phyloP scores from a whole-genome alignment of 2,888 invertebrate genomes.

The Eledona agricola region DNA sequence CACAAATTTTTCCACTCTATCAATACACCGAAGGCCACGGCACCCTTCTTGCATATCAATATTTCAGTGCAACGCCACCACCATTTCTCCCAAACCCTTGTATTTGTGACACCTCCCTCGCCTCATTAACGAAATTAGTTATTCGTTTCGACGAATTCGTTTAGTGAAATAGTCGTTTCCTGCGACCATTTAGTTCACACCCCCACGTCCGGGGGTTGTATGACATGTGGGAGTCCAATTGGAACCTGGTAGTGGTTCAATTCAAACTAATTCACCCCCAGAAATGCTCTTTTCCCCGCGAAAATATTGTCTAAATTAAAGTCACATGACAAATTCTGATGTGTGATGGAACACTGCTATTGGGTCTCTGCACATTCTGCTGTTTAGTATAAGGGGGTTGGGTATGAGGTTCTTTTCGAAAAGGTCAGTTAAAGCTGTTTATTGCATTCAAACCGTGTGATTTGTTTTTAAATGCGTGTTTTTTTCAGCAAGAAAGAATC shows the following conservation, averaged over 20 bases:
- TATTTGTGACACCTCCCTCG: background rate
- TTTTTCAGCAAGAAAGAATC: conserved; percentile 17
- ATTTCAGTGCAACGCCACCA: conserved; percentile 20
- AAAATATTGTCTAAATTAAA: conserved; percentile 20
- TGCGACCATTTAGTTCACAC: too few relatives aligned
- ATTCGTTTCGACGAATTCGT: conserved; percentile 7
- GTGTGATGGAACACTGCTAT: conserved; percentile 7
- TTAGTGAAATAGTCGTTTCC: too few relatives aligned
- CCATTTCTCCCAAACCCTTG: conserved; percentile 19
- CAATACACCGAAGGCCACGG: conserved; percentile 35
- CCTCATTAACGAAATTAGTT: conserved; percentile 7
- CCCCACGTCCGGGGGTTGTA: too few relatives aligned
- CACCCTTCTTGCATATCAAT: conserved; percentile 16
- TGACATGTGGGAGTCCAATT: too few relatives aligned
- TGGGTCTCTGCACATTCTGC: conserved; percentile 4
- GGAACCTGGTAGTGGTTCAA: too few relatives aligned
- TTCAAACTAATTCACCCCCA: too few relatives aligned
- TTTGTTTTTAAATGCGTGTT: conserved; percentile 4
- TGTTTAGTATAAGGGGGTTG: conserved; percentile 4
- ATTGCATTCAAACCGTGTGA: background rate
- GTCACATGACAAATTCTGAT: conserved; percentile 29
- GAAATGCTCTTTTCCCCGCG: background rate
- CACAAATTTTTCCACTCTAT: conserved; percentile 27
- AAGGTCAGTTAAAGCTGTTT: conserved; percentile 10
- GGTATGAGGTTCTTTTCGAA: conserved; percentile 19